A percentile compares a stretch with the other conserved stretches of the same genome.
Evolutionary conservation across 2,888 invertebrate genomes (phyloP).

Genomic region (Schizotus pectinicornis): DNA sequence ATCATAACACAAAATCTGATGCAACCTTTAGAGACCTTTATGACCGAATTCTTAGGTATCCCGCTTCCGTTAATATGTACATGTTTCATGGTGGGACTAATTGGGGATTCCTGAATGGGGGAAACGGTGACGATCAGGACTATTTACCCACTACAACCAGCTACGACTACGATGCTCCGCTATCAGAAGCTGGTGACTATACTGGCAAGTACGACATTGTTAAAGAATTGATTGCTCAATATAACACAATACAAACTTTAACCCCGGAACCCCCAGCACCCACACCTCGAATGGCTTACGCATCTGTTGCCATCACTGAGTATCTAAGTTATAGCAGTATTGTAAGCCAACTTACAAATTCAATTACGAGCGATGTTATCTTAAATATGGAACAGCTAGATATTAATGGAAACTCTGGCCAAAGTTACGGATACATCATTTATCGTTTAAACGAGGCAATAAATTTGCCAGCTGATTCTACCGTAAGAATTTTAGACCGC

Average conservation of each 20-base stretch:
- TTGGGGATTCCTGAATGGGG: constrained; percentile 68
- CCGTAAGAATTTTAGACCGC: constrained; percentile 50
- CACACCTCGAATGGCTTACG: constrained; percentile 50
- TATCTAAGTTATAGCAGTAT: constrained; percentile 38
- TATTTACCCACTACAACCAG: constrained; percentile 57
- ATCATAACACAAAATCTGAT: constrained; percentile 44
- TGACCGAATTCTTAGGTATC: constrained; percentile 45
- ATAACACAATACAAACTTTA: constrained; percentile 48
- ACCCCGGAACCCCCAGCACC: constrained; percentile 51
- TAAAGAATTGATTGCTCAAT: constrained; percentile 60
- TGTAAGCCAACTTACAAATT: constrained; percentile 25
- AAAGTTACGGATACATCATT: constrained; percentile 63
- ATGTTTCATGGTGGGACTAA: constrained; percentile 95
- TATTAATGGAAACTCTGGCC: constrained; percentile 59
- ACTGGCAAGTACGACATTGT: constrained; percentile 81
- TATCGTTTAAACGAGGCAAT: constrained; percentile 56
- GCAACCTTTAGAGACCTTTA: constrained; percentile 41
- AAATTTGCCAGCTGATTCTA: constrained; percentile 38
- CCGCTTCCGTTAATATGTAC: constrained; percentile 78
- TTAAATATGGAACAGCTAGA: constrained; percentile 52
- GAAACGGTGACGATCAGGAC: constrained; percentile 42
- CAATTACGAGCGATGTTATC: constrained; percentile 25
- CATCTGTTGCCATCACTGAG: constrained; percentile 39
- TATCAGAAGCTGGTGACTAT: constrained; percentile 88
- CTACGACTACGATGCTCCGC: constrained; percentile 79